Evolutionary conservation across 2,888 invertebrate genomes (phyloP).

Genomic region (Diogma glabrata): DNA sequence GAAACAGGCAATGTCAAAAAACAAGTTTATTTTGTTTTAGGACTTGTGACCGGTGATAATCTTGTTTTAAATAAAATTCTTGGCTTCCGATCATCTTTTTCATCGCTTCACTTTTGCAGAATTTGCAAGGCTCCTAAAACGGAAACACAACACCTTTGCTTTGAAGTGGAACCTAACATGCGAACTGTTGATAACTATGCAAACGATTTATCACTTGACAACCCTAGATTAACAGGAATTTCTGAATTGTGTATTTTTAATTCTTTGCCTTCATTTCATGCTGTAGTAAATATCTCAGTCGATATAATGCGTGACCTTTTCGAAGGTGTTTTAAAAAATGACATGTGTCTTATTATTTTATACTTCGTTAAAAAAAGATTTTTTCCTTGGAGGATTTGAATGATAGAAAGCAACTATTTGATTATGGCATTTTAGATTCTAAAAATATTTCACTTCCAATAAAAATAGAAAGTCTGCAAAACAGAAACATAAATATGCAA

Average conservation of each 20-base stretch:
- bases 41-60: neutral
- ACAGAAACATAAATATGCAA: neutral
- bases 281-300: neutral
- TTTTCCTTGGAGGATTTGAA: neutral
- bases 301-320: neutral
- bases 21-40: neutral
- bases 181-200: neutral
- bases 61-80: neutral
- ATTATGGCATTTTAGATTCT: neutral
- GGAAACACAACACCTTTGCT: neutral
- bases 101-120: neutral
- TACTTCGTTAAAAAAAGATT: neutral
- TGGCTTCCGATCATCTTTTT: neutral
- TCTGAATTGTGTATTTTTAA: neutral
- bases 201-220: neutral
- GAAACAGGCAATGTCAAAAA: neutral
- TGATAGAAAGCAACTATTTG: neutral
- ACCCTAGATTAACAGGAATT: neutral
- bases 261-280: neutral
- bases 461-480: neutral
- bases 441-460: neutral
- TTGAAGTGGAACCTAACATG: neutral
- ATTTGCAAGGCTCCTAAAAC: neutral
- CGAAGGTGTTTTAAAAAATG: slow-evolving; percentile 1
- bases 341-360: neutral